Base-by-base conservation (phyloP, 2,888 invertebrate species). In the Xylophagus ater region DNA sequence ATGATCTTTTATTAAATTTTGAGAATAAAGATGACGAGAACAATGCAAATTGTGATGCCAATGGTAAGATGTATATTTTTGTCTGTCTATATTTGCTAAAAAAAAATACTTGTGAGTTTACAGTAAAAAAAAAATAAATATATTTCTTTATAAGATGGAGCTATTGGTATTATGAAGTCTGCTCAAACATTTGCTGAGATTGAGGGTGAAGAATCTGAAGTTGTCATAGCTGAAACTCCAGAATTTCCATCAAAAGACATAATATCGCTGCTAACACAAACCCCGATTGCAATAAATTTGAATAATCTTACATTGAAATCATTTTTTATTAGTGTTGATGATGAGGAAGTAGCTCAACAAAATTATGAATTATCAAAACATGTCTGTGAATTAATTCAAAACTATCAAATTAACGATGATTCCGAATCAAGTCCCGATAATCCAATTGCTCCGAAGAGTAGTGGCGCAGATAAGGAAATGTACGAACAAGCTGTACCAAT, bases 121-220 rank as follows among this genome's bases (percentile, higher is more conserved):
- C n/a, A n/a, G n/a, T 24, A 20, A 21, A 8, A 20, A 14, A 12
- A 31, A 31, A 21, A 39, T 21, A 32, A 17, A 10, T 24, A 19
- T 18, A 6, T 34, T 14, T 35, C 4, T 38, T 10, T 3, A 31
- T 4, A 12, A 43, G 69, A 68, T 26, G 72, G 72, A 8, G 72
- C 73, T 6, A 70, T 72, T 1, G 76, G 75, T 2, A 62, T 67
- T n/a, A 56, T 73, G 15, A 68, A 71, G 49, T 68, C 71, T 1
- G 69, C 71, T 1, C 70, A 70, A 30, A 77, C 81, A 4, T 78
- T 77, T 1, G 87, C 87, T 0, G 86, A 86, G 59, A 74, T 87
- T n/a, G 87, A 87, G 58, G 82, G 80, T 1, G 79, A 83, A 50
- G 85, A 85, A 54, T 78, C 79, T 2, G 84, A 83, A 53, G 71